phyloP scores from a whole-genome alignment of 2,113 vertebrate genomes.

The Psittacula cyanocephala region DNA sequence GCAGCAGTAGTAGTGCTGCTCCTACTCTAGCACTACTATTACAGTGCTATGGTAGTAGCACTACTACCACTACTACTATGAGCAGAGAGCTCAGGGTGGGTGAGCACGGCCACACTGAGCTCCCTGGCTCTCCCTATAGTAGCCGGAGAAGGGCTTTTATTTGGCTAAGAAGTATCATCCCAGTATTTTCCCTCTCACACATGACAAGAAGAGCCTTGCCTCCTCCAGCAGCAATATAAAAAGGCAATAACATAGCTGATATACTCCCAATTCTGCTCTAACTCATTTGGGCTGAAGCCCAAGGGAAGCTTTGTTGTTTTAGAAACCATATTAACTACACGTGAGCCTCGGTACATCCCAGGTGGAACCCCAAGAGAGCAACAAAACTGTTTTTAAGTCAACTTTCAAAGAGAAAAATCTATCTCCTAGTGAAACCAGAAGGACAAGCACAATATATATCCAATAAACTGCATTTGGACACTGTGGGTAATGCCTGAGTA shows the following conservation, averaged over 20 bases:
- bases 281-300: not conserved
- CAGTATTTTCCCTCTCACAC: not conserved
- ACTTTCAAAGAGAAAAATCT: not conserved
- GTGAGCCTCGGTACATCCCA: not conserved
- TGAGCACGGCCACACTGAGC: not conserved
- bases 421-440: not conserved
- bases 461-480: not conserved
- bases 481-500: not conserved
- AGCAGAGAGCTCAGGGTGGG: not conserved
- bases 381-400: not conserved
- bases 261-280: not conserved
- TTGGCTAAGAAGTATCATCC: not conserved
- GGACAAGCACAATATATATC: not conserved
- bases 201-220: not conserved
- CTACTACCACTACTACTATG: not conserved
- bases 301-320: not conserved
- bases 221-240: not conserved
- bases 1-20: not conserved
- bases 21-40: not conserved
- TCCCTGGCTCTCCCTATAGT: rapidly evolving
- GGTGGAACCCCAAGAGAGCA: not conserved
- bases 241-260: not conserved
- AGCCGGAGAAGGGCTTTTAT: not conserved
- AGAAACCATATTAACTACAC: not conserved
- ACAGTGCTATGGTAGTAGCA: not conserved